phyloP scores from a whole-genome alignment of 1,140 invertebrate genomes.

The Drosophila fuyamai region DNA sequence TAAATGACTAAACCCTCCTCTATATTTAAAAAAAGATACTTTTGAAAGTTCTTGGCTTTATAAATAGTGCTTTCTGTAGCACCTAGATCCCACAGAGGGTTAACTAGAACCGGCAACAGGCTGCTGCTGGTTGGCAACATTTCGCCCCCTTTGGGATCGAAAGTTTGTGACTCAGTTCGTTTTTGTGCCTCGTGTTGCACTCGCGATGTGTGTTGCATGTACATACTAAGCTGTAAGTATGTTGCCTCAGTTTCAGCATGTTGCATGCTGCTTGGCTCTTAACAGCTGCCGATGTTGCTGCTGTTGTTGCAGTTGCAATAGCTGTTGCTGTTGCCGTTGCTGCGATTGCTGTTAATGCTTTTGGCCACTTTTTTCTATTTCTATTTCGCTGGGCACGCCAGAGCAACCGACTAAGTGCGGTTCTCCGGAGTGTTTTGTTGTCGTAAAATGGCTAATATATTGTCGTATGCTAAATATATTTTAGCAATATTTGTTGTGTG shows the following conservation, averaged over 20 bases:
- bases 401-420: slow-evolving; percentile 12
- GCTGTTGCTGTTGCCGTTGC: slow-evolving; percentile 17
- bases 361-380: slow-evolving; percentile 35
- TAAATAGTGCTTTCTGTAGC: not conserved
- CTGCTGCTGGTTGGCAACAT: slow-evolving; percentile 54
- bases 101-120: slow-evolving; percentile 48
- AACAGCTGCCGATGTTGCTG: slow-evolving; percentile 35
- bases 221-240: not conserved
- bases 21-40: too few species aligned
- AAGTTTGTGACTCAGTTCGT: slow-evolving; percentile 1
- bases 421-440: slow-evolving; percentile 14
- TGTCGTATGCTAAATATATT: slow-evolving; percentile 62
- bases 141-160: slow-evolving; percentile 4
- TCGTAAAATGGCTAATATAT: slow-evolving; percentile 67
- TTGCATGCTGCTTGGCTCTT: slow-evolving; percentile 54
- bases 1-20: too few species aligned
- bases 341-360: slow-evolving; percentile 20
- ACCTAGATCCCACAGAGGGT: slow-evolving; percentile 11
- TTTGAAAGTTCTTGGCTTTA: too few species aligned
- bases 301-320: slow-evolving; percentile 17
- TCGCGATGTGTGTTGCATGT: slow-evolving; percentile 35
- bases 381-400: slow-evolving; percentile 12
- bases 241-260: slow-evolving; percentile 38
- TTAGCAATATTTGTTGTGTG: slow-evolving; percentile 49
- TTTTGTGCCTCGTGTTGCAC: slow-evolving; percentile 32